Conservation (phyloP, 53 echinoderm and acorn worm genomes). For the Antedon mediterranea region DNA sequence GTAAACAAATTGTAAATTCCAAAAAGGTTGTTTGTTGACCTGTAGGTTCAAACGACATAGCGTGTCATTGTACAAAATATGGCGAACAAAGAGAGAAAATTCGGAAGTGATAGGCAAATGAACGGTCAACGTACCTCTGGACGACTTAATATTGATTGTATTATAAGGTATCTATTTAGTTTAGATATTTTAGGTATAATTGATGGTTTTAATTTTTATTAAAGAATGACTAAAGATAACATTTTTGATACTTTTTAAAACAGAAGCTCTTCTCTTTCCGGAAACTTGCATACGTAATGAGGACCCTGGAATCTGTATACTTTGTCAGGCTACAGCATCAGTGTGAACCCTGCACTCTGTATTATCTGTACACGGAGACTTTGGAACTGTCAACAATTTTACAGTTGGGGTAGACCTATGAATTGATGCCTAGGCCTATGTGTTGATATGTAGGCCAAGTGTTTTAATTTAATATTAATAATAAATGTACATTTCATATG, state of each 20-base stretch:
- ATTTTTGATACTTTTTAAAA: background rate
- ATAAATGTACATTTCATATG: too few species aligned
- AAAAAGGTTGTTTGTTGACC: background rate
- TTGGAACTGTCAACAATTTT: too few species aligned
- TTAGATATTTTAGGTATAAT: background rate
- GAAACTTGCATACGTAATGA: background rate
- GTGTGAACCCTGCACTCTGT: background rate
- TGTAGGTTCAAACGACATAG: background rate
- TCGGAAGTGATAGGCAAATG: background rate
- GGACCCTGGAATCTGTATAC: background rate
- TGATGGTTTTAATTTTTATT: background rate
- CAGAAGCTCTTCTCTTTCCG: background rate
- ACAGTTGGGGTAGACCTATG: too few species aligned
- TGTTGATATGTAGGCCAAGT: too few species aligned
- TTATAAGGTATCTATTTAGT: background rate
- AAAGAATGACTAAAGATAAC: background rate
- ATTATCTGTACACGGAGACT: too few species aligned
- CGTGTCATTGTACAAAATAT: background rate
- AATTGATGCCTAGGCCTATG: too few species aligned
- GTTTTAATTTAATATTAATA: too few species aligned
- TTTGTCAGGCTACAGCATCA: background rate
- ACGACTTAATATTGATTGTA: background rate
- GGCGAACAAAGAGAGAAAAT: background rate
- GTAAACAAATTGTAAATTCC: background rate
- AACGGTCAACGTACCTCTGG: background rate